Evolutionary conservation across 2,797 vertebrate genomes (phyloP), one percentile per base, ranked within the genome.

Genomic region (Anomalospiza imberbis): DNA sequence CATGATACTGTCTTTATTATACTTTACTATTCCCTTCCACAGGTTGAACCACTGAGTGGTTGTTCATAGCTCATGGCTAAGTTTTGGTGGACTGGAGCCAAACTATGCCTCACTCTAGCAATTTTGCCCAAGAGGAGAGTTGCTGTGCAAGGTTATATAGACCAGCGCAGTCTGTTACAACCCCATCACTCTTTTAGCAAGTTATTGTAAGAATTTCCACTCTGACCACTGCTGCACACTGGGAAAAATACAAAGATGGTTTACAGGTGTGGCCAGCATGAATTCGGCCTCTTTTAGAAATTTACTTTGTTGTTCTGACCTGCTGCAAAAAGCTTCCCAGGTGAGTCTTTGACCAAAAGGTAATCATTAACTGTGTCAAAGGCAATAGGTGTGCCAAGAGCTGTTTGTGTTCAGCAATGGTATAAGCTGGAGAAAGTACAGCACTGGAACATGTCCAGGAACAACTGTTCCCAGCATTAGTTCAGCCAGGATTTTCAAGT

Each of bases 301-400:
- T 61, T 61, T 61, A 8, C 20, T 65, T 53, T 80, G 28, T 54
- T 67, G 32, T 36, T 80, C 72, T 75, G 66, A 50, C 44, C 57
- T 50, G 40, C 72, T 67, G 38, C 17, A 67, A 44, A 88, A 85
- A 68, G 1, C 36, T 85, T 80, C 47, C 47, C 54, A 74, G 57
- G 42, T 3, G 3, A 85, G 58, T 68, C 68, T 78, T 85, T 81
- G 68, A 78, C 66, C 17, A 58, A 88, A 78, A 89, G 51, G 18
- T 79, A 94, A 92, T 85, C 10, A 94, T 95, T 95, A 95, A 94
- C 88, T 91, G 61, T 57, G 67, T 58, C 51, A 81, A 72, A 92
- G 34, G 55, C 24, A 36, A 14, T 12, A 63, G 18, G 15, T 81
- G 36, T 86, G 51, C 79, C 76, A 86, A 78, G 51, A 85, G 25